Evolutionary conservation across 2,888 invertebrate species (phyloP).

Genomic region (Trypoxylon attenuatum): DNA sequence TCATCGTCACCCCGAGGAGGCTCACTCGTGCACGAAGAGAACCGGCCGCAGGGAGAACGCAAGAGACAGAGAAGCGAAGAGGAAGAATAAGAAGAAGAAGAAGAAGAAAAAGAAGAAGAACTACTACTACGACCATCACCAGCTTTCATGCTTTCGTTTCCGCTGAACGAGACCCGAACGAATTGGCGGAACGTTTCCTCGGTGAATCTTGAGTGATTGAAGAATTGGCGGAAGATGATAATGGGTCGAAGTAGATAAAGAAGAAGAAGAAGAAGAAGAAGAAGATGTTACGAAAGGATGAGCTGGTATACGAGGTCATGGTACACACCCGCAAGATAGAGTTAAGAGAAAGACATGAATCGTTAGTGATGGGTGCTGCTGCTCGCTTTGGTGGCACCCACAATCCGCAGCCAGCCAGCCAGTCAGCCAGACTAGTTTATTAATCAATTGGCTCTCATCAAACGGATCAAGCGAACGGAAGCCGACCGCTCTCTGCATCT

Average conservation of each 20-base stretch:
- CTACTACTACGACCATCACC: too few species aligned
- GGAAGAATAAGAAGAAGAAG: too few species aligned
- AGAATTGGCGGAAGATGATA: conserved; percentile 27
- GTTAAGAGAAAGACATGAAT: conserved; percentile 20
- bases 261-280: conserved; percentile 7
- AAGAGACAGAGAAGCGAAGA: too few species aligned
- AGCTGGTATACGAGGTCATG: conserved; percentile 17
- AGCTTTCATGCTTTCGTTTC: too few species aligned
- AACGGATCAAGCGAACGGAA: conserved; percentile 60
- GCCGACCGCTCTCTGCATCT: conserved; percentile 50
- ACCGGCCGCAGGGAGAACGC: too few species aligned
- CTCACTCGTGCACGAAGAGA: too few species aligned
- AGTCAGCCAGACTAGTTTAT: conserved; percentile 58
- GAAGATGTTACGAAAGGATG: conserved; percentile 6
- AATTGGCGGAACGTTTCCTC: too few species aligned
- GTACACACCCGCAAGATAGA: conserved; percentile 11
- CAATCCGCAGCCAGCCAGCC: conserved; percentile 32
- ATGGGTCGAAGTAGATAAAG: too few species aligned
- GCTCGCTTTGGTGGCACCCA: conserved; percentile 33
- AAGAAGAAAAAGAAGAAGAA: too few species aligned
- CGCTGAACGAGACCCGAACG: too few species aligned
- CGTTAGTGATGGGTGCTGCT: conserved; percentile 34
- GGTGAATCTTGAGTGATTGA: too few species aligned
- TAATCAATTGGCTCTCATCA: conserved; percentile 67
- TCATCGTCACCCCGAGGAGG: too few species aligned